Conservation (phyloP, 1,140 invertebrate genomes). For the Gyrodactylus salaris region DNA sequence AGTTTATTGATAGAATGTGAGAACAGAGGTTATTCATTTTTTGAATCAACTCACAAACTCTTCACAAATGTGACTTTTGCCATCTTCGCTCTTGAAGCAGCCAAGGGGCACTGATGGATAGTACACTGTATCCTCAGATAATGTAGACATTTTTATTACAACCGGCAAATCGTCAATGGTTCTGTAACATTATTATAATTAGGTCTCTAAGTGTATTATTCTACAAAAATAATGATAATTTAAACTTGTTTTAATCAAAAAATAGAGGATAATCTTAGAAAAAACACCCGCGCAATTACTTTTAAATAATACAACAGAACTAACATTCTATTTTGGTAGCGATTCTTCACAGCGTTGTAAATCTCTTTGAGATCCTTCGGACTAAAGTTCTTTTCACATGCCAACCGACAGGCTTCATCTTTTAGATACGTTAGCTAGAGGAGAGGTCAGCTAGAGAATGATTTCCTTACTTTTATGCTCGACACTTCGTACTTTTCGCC, state of each 20-base stretch:
- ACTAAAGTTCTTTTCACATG: not conserved
- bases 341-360: conserved; percentile 21
- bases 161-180: conserved; percentile 52
- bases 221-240: no score
- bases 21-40: no score
- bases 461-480: conserved; percentile 33
- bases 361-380: not conserved
- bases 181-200: conserved; percentile 80
- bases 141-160: not conserved
- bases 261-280: no score
- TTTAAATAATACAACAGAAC: no score
- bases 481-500: conserved; percentile 75
- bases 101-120: not conserved
- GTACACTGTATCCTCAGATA: not conserved
- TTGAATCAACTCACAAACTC: not conserved
- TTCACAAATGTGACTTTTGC: not conserved
- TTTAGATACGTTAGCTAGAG: not conserved
- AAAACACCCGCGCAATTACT: no score
- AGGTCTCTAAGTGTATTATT: no score
- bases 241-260: no score
- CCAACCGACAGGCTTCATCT: not conserved
- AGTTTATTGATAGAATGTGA: no score
- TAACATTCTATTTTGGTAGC: conserved; percentile 38
- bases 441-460: not conserved
- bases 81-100: not conserved